phyloP scores from a whole-genome alignment of 2,113 vertebrate species.

The Oncorhynchus tshawytscha region DNA sequence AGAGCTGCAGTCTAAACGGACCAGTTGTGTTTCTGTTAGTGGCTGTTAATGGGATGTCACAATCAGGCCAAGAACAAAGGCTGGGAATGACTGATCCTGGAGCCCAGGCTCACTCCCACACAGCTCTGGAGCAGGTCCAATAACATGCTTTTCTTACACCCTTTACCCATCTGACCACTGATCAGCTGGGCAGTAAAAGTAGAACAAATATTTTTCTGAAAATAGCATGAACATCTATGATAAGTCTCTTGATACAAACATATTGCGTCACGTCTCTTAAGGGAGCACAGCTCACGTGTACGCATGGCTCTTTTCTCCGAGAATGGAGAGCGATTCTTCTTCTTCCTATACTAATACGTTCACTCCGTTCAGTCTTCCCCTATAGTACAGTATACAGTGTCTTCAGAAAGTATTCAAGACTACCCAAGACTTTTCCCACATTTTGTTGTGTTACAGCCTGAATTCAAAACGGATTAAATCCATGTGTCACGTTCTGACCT shows the following conservation, averaged over 20 bases:
- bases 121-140: background rate
- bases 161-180: background rate
- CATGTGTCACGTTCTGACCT: too few relatives aligned
- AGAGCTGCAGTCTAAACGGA: conserved; percentile 16
- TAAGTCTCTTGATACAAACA: background rate
- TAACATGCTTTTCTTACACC: background rate
- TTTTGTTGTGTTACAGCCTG: too few relatives aligned
- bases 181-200: background rate
- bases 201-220: background rate
- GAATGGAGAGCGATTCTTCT: too few relatives aligned
- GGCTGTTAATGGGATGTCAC: conserved; percentile 23
- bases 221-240: background rate
- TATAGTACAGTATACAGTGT: too few relatives aligned
- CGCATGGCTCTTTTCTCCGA: background rate
- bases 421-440: too few relatives aligned
- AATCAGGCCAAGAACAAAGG: conserved; percentile 46
- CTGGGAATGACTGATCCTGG: conserved; percentile 5
- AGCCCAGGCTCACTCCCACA: background rate
- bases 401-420: too few relatives aligned
- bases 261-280: background rate
- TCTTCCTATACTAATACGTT: too few relatives aligned
- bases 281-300: background rate
- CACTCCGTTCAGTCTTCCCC: too few relatives aligned
- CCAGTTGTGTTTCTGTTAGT: conserved; percentile 35
- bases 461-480: too few relatives aligned